Evolutionary conservation across 1,140 invertebrate genomes (phyloP), one percentile per base, ranked within the genome.

Genomic region (Hylaeus volcanicus): DNA sequence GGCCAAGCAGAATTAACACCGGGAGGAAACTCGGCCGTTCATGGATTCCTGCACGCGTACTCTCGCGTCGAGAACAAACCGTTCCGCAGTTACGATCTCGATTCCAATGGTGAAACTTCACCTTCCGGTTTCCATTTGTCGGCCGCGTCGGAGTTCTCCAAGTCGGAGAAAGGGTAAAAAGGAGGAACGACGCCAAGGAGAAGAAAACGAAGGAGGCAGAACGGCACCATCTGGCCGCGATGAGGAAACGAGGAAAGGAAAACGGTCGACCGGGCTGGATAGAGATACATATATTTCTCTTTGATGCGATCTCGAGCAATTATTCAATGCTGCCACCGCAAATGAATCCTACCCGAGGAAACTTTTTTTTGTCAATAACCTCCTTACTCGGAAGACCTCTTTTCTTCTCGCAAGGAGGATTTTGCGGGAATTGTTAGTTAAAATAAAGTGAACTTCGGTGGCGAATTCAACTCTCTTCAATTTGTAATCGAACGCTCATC

Each of bases 231-330:
- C 56, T 75, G 71, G n/a, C 12, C n/a, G 26, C 11, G 70, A 66
- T 9, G 66, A 61, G 56, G n/a, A 63, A 51, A 74, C 55, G 15
- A 5, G 15, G 26, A n/a, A 56, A 51, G 63, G 45, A 68, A 53
- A 56, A 68, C n/a, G 9, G 41, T n/a, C 48, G 66, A 51, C 37
- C n/a, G 41, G 8, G 12, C n/a, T 9, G 14, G 45, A 66, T 69
- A 53, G 12, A 70, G 39, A 84, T 60, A 83, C 80, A 83, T 78
- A 81, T 26, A 74, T 68, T 73, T 76, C 70, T 71, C 69, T 73
- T 73, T 61, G 73, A 79, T 37, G 15, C 55, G 60, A 75, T 63
- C 74, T 48, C 55, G 37, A 41, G 53, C 69, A 86, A 86, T 86
- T 86, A 79, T 83, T 76, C 64, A n/a, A 26, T 26, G 26, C 26